Percentiles rank a stretch among this genome's conserved stretches.
phyloP scores from a whole-genome alignment of 2,113 vertebrate genomes.

The Macquaria australasica region DNA sequence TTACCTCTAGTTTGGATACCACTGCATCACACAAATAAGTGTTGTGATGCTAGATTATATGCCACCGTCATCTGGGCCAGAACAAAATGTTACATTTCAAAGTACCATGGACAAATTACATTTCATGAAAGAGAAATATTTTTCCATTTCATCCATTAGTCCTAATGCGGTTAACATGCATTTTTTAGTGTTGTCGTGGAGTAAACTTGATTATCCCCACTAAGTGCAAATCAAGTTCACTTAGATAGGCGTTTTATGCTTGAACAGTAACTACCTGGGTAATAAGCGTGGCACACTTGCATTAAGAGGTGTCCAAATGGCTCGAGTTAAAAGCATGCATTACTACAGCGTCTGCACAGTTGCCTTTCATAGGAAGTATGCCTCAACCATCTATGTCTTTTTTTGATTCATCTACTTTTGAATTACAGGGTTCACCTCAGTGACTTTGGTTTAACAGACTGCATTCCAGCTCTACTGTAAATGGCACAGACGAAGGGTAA shows the following conservation, averaged over 20 bases:
- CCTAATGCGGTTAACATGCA: constrained; percentile 55
- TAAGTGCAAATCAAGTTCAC: constrained; percentile 69
- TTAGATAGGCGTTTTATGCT: constrained; percentile 59
- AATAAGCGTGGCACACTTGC: constrained; percentile 44
- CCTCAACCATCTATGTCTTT: constrained; percentile 23
- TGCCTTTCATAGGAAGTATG: constrained; percentile 15
- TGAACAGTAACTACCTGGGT: constrained; percentile 56
- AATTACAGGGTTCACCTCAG: constrained; percentile 5
- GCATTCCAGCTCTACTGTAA: too few relatives aligned
- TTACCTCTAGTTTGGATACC: not conserved
- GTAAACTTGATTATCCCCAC: constrained; percentile 65
- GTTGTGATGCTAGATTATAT: constrained; percentile 5
- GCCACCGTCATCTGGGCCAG: not conserved
- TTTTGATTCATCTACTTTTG: constrained; percentile 13
- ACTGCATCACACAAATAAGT: not conserved
- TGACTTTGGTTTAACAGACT: not conserved
- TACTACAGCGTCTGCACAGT: constrained; percentile 11
- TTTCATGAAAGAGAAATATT: constrained; percentile 21
- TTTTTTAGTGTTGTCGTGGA: constrained; percentile 57
- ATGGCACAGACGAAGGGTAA: not conserved
- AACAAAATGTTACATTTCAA: constrained; percentile 19
- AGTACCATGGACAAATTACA: not conserved
- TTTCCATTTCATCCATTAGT: constrained; percentile 60
- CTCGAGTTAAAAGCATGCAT: constrained; percentile 50
- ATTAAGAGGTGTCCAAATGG: constrained; percentile 55